phyloP scores from a whole-genome alignment of 2,113 vertebrate genomes.

The Percina caprodes region DNA sequence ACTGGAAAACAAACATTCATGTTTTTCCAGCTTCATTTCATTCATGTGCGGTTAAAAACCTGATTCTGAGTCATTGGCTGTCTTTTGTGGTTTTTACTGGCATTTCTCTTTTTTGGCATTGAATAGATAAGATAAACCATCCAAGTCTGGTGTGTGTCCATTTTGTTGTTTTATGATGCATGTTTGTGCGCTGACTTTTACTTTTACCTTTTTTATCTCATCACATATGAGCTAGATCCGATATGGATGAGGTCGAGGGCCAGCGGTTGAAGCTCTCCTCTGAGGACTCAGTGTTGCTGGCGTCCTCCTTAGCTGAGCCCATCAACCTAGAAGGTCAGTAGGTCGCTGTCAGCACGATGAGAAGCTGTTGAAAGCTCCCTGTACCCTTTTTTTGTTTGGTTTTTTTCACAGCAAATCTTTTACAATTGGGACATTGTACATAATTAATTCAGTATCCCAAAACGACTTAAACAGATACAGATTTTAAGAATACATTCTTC shows the following conservation, averaged over 20 bases:
- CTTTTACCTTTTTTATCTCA: slow-evolving; percentile 38
- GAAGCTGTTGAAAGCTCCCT: slow-evolving; percentile 41
- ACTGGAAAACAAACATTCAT: neutral
- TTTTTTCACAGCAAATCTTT: neutral
- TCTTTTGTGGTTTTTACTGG: neutral
- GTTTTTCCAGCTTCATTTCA: slow-evolving; percentile 5
- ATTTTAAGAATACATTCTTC: neutral
- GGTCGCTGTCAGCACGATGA: slow-evolving; percentile 15
- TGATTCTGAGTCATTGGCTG: neutral
- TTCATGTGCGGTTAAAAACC: neutral
- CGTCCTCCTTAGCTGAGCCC: slow-evolving; percentile 82
- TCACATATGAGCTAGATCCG: slow-evolving; percentile 71
- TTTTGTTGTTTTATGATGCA: neutral
- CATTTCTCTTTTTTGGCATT: neutral
- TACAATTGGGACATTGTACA: neutral
- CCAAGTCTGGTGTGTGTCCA: neutral
- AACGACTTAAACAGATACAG: neutral
- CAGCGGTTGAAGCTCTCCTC: slow-evolving; percentile 77
- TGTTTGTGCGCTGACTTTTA: slow-evolving; percentile 37
- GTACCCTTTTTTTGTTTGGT: too few relatives aligned
- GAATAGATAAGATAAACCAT: neutral
- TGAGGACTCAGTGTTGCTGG: slow-evolving; percentile 85
- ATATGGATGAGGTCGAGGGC: slow-evolving; percentile 91
- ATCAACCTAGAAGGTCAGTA: slow-evolving; percentile 91
- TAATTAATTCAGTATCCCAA: neutral